These are phyloP conservation scores for Canis aureus DNA, from an alignment of 2,113 vertebrate species.

Conservation along the genomic window DNA sequence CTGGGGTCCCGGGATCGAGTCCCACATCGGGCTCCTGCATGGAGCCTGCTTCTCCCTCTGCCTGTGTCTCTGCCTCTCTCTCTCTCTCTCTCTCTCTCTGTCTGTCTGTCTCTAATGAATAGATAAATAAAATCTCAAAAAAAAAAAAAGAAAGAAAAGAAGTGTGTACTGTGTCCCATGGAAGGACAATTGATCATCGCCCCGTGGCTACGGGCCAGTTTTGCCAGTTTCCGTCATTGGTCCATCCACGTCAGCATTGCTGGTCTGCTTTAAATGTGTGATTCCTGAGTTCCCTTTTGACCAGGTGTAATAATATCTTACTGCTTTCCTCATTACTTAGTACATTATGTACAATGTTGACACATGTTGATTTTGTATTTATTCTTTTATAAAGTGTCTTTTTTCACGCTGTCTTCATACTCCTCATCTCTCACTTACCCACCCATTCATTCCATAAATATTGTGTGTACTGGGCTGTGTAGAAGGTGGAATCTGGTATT, in stretches of 20 bases:
- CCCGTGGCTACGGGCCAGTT: fast-evolving
- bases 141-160: too few species aligned
- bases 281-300: background rate
- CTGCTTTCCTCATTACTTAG: background rate
- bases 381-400: background rate
- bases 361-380: background rate
- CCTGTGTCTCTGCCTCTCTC: too few species aligned
- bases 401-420: background rate
- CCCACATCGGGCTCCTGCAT: too few species aligned
- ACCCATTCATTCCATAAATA: background rate
- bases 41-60: too few species aligned
- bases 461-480: fast-evolving
- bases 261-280: background rate
- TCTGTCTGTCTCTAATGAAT: too few species aligned
- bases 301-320: background rate
- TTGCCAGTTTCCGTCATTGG: background rate
- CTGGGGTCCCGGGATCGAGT: too few species aligned
- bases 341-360: background rate
- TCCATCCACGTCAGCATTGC: background rate
- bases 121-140: too few species aligned
- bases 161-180: background rate
- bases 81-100: too few species aligned
- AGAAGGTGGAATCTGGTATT: background rate
- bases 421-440: background rate
- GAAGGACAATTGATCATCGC: too few species aligned